Evolutionary conservation across 2,888 invertebrate genomes (phyloP), one percentile per base, ranked within the genome.

Genomic region (Chloromyia formosa): DNA sequence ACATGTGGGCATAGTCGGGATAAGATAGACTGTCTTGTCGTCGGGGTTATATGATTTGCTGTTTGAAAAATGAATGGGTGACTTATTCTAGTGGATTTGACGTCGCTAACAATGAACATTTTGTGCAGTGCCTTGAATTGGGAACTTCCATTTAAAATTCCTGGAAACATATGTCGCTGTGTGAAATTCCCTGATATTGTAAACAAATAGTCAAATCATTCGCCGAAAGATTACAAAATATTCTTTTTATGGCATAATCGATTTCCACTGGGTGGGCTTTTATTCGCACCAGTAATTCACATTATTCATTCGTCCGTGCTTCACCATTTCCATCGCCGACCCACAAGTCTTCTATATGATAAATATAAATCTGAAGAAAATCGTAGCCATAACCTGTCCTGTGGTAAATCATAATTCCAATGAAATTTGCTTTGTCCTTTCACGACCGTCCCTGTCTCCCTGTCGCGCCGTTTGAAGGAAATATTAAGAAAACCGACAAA

Each of bases 321-420:
- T n/a, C 16, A 1, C 5, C 2, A 49, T n/a, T 49, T n/a, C 49
- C 49, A 12, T 49, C 16, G 49, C 4, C 3, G 3, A n/a, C 49
- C 2, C 49, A 49, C 16, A 49, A n/a, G 49, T 7, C 12, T 7
- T n/a, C 49, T n/a, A 49, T 49, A 49, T 12, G 49, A n/a, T n/a
- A n/a, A n/a, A 49, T n/a, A 49, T n/a, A 49, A 49, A 7, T 49
- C 12, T 10, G 16, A 62, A 16, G 16, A 62, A n/a, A 66, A 66
- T 20, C 20, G 22, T 27, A 22, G 14, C 35, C 20, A 2, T 27
- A 49, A 14, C 35, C 3, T 35, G 56, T 71, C 58, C 56, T 58
- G 56, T 40, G 40, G 71, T 58, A 40, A 71, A 58, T 40, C 35
- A 71, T 71, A 71, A 71, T 71, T 71, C 56, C 58, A 10, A 18